Evolutionary conservation across 2,797 vertebrate genomes (phyloP).

Genomic region (Rhinoraja longicauda): DNA sequence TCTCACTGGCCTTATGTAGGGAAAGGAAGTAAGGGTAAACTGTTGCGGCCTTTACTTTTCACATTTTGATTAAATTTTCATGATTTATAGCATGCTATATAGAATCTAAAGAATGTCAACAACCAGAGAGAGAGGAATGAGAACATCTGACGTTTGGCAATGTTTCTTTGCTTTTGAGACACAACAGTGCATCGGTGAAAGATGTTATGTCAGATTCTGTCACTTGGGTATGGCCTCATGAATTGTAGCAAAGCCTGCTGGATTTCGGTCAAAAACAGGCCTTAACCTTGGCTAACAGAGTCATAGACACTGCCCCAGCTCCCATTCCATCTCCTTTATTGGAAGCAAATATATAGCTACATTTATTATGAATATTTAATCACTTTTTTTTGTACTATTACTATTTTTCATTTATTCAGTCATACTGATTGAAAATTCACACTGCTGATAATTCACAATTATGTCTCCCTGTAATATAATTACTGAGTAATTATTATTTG

Average conservation of each 20-base stretch:
- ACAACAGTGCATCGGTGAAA: neutral
- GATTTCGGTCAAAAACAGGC: neutral
- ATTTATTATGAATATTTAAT: neutral
- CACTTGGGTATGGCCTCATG: neutral
- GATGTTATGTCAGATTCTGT: neutral
- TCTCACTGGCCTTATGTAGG: neutral
- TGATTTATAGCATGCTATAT: neutral
- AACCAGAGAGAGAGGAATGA: neutral
- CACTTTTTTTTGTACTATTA: neutral
- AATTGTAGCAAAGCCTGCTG: neutral
- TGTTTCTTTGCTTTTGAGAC: neutral
- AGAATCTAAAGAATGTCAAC: neutral
- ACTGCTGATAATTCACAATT: neutral
- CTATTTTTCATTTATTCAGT: conserved; percentile 12
- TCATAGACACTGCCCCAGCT: neutral
- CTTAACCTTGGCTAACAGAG: neutral
- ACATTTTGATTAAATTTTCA: neutral
- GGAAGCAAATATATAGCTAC: neutral
- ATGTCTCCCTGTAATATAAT: neutral
- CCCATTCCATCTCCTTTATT: neutral
- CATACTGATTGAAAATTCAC: neutral
- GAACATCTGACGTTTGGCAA: neutral
- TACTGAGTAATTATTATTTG: neutral
- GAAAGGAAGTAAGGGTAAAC: neutral
- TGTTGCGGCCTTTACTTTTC: neutral